Evolutionary conservation across 1,140 invertebrate genomes (phyloP), one percentile per base, ranked within the genome.

Genomic region (Euschistus heros): DNA sequence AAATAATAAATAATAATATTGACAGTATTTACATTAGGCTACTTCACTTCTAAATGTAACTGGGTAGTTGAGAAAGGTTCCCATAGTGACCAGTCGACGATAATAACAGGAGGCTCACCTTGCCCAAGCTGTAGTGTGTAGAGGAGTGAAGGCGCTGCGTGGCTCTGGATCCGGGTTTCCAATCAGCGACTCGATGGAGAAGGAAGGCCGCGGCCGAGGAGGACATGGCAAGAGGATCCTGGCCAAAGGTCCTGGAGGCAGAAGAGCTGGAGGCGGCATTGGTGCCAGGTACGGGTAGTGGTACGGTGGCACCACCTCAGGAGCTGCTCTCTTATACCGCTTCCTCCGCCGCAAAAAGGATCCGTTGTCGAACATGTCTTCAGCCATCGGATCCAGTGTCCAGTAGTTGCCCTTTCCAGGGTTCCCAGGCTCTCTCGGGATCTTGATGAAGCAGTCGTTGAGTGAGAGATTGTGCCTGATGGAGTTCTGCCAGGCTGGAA

Each of bases 311-410:
- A 82, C 75, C 37, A 81, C 77, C 61, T 81, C 79, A 20, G 83
- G 82, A 24, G 83, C 83, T 10, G 90, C 88, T 55, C 94, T 79
- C 75, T 97, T 98, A 79, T 95, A 99, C 24, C 97, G 82, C 77
- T 99, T 99, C 62, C 97, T 77, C 20, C 97, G 81, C 5, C 97
- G 76, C 50, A 99, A 78, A 73, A 99, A 99, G 73, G 91, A 95
- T 0, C 97, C 97, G 75, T 99, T 99, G 74, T 99, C 97, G 73
- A 99, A 99, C 97, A 99, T 99, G 73, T 98, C 93, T 73, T 98
- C 94, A 1, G 92, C 92, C 64, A 93, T 78, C 0, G 97, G 97
- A 77, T 99, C 95, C 55, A 99, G 75, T 0, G 94, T 96, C 97
- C 97, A 99, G 76, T 98, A 99, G 74, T 98, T 99, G 0, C 97